These are phyloP conservation scores for Cygnus atratus DNA, from an alignment of 2,113 vertebrate genomes.

Conservation along the genomic window DNA sequence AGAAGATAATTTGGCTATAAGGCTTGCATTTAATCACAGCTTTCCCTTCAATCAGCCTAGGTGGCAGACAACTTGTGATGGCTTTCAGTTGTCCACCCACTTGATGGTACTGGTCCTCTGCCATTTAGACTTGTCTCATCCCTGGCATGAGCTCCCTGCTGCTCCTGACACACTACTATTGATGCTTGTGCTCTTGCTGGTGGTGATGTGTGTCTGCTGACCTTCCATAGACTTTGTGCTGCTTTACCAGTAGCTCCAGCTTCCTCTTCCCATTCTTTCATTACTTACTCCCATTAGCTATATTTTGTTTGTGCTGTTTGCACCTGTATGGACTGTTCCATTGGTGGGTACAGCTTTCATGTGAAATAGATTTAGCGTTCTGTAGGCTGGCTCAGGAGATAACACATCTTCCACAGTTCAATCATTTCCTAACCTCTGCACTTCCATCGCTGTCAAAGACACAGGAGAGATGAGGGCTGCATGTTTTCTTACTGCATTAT, in stretches of 20 bases:
- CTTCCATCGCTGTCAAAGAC: not conserved
- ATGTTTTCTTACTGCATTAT: not conserved
- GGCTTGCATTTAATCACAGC: not conserved
- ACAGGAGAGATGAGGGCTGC: not conserved
- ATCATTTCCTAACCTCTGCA: not conserved
- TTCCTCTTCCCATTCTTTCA: rapidly evolving
- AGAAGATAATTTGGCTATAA: not conserved
- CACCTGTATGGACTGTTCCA: not conserved
- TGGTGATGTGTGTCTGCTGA: not conserved
- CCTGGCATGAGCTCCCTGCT: not conserved
- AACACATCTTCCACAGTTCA: not conserved
- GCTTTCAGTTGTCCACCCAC: not conserved
- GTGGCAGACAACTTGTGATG: not conserved
- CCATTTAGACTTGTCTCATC: not conserved
- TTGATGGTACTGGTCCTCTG: not conserved
- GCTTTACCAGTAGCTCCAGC: not conserved
- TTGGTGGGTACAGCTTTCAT: not conserved
- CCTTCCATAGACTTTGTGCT: not conserved
- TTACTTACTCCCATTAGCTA: not conserved
- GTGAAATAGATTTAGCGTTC: not conserved
- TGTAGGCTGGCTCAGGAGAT: not conserved
- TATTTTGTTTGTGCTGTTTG: not conserved
- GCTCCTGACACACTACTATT: rapidly evolving
- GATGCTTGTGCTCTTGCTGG: not conserved
- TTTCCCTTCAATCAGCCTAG: not conserved